phyloP scores from a whole-genome alignment of 2,113 vertebrate species.

The Megaptera novaeangliae region DNA sequence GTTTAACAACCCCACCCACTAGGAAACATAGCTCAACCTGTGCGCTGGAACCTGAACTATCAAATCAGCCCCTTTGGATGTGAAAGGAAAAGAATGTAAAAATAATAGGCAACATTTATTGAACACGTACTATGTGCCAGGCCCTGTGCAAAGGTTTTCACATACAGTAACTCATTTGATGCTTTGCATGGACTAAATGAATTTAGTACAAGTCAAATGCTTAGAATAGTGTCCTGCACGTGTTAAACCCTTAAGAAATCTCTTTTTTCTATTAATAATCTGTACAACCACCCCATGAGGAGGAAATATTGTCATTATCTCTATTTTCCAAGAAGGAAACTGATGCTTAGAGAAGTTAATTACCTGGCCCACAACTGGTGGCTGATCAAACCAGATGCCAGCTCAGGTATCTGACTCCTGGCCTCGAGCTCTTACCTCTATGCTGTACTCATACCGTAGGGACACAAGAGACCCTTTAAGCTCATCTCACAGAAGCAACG shows the following conservation, averaged over 20 bases:
- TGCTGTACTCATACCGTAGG: accelerated
- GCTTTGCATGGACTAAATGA: background rate
- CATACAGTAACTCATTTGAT: background rate
- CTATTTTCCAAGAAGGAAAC: background rate
- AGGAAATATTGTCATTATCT: background rate
- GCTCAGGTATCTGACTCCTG: background rate
- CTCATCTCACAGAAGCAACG: background rate
- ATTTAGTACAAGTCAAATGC: background rate
- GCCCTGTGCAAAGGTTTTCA: background rate
- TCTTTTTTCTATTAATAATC: background rate
- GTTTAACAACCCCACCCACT: too few relatives aligned
- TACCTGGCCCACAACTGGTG: background rate
- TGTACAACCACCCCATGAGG: background rate
- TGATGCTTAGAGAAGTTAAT: background rate
- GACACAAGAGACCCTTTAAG: background rate
- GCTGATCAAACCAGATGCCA: background rate
- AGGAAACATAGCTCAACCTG: background rate
- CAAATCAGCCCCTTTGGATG: background rate
- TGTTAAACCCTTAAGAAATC: background rate
- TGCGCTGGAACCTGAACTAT: background rate
- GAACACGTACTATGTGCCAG: background rate
- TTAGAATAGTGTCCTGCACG: background rate
- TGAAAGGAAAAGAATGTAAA: background rate
- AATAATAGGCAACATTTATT: background rate
- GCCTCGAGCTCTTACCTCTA: background rate